A percentile compares a stretch with the other conserved stretches of the same genome.
Conservation (phyloP, 2,888 invertebrate genomes). For the Dolomedes plantarius region DNA sequence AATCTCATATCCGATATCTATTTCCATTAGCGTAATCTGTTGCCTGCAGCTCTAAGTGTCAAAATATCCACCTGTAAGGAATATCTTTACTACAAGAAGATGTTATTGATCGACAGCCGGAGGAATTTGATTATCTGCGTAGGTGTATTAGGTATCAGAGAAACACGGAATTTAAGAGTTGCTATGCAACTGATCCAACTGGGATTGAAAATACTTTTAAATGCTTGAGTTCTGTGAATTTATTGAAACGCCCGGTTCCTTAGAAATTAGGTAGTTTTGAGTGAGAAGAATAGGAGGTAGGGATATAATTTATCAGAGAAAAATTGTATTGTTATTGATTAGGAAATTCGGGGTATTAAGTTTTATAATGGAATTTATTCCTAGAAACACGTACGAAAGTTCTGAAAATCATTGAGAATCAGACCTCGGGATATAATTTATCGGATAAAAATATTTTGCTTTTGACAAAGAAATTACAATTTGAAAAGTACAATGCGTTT, state of each 20-base stretch:
- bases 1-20: not conserved
- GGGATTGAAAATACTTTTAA: not conserved
- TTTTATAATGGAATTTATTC: too few species aligned
- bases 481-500: too few species aligned
- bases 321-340: too few species aligned
- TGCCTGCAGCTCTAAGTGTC: not conserved
- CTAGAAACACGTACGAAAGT: too few species aligned
- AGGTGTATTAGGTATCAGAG: not conserved
- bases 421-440: too few species aligned
- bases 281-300: too few species aligned
- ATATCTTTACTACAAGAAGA: not conserved
- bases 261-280: too few species aligned
- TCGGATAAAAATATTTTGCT: too few species aligned
- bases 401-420: too few species aligned
- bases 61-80: conserved; percentile 2
- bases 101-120: not conserved
- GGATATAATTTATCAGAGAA: too few species aligned
- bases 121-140: not conserved
- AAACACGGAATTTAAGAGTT: not conserved
- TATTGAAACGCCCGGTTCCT: not conserved
- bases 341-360: too few species aligned
- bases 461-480: too few species aligned
- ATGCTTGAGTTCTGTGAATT: not conserved
- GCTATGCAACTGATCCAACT: not conserved
- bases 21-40: conserved; percentile 5